Percentiles rank a stretch among this genome's conserved stretches.
Conservation (phyloP, 2,888 invertebrate species). For the Ormyrus labotus region DNA sequence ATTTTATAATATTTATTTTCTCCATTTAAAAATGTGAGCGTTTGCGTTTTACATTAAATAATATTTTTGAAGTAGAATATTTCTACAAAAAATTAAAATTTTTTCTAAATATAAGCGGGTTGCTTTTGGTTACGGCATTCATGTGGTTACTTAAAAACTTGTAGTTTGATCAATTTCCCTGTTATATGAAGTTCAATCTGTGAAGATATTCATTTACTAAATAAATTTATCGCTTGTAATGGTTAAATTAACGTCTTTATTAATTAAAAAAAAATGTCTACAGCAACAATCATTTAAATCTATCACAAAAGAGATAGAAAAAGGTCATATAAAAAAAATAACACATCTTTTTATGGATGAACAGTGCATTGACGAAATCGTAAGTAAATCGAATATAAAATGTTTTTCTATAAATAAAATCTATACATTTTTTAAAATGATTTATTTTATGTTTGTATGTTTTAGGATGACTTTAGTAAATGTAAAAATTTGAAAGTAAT, state of each 20-base stretch:
- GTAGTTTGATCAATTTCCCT: slow-evolving; percentile 27
- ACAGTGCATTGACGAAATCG: slow-evolving; percentile 79
- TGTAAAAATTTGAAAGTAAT: slow-evolving; percentile 79
- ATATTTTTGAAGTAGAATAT: too few relatives aligned
- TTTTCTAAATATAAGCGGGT: slow-evolving; percentile 22
- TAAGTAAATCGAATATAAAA: slow-evolving; percentile 71
- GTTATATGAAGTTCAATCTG: not conserved
- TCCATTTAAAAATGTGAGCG: not conserved
- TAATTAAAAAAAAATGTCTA: slow-evolving; percentile 66
- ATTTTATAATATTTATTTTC: too few relatives aligned
- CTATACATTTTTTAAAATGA: not conserved
- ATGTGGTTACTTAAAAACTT: not conserved
- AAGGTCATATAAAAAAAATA: slow-evolving; percentile 66
- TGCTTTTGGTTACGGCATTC: slow-evolving; percentile 48
- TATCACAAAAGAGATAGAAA: slow-evolving; percentile 64
- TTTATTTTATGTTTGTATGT: slow-evolving; percentile 28
- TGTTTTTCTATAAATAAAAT: not conserved
- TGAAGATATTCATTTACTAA: not conserved
- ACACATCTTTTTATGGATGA: slow-evolving; percentile 80
- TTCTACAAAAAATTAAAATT: too few relatives aligned
- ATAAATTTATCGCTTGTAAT: slow-evolving; percentile 54
- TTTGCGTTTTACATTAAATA: not conserved
- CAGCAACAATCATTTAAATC: slow-evolving; percentile 66
- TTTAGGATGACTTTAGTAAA: slow-evolving; percentile 71
- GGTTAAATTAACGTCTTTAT: slow-evolving; percentile 68